Evolutionary conservation across 1,140 invertebrate species (phyloP), one percentile per base, ranked within the genome.

Genomic region (Cyrtorhinus lividipennis): DNA sequence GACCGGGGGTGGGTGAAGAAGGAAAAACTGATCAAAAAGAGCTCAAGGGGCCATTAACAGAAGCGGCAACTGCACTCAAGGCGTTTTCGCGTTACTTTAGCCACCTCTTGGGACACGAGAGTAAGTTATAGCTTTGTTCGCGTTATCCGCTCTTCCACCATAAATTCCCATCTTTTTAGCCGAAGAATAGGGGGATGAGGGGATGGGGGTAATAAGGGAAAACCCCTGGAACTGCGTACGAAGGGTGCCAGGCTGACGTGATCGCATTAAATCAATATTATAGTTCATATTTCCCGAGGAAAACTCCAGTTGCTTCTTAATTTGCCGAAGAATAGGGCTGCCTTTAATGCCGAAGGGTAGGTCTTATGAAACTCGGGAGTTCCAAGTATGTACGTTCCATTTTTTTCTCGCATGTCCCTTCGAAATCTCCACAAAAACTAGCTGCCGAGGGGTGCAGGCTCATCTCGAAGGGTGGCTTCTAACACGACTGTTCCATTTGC

Each of bases 401-500:
- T 53, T 53, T 53, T 53, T 53, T 22, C 48, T 59, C 22, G 24
- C 25, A 15, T 59, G n/a, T 59, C 24, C 22, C 27, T 8, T 59
- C n/a, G n/a, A n/a, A n/a, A n/a, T 24, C 58, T 24, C 58, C 18
- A 15, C 13, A 59, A 59, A 30, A 30, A 30, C n/a, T n/a, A n/a
- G n/a, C n/a, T n/a, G n/a, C n/a, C n/a, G n/a, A n/a, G n/a, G n/a
- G n/a, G n/a, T n/a, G n/a, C n/a, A n/a, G n/a, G n/a, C n/a, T n/a
- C n/a, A n/a, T n/a, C n/a, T n/a, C n/a, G 12, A 24, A n/a, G 58
- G 25, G 24, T 25, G 15, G n/a, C 13, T 20, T 18, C 27, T 30
- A 59, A 59, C 58, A 59, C 58, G 58, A 59, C 58, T 30, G 58
- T 59, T 59, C 58, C 58, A 59, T 59, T 59, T 59, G 58, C 15